These are phyloP conservation scores for Amorpha juglandis DNA, from an alignment of 2,888 invertebrate species.

Conservation along the genomic window DNA sequence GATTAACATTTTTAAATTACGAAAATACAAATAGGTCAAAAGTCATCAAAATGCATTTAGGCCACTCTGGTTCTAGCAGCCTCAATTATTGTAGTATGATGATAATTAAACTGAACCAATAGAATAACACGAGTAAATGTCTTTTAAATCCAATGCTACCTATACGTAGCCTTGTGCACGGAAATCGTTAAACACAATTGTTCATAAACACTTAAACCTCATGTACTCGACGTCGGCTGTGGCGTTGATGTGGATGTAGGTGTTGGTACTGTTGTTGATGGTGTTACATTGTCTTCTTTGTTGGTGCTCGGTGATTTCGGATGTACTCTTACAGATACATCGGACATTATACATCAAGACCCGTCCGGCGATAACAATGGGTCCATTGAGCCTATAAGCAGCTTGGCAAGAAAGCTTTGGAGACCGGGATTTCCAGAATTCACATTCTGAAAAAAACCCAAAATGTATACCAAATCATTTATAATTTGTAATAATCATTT, in stretches of 20 bases:
- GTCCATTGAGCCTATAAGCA: slow-evolving; percentile 10
- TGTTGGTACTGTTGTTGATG: too few species aligned
- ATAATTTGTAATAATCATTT: too few species aligned
- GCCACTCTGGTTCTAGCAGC: too few species aligned
- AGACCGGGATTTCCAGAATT: neutral
- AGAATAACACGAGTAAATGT: neutral
- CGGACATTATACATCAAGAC: slow-evolving; percentile 15
- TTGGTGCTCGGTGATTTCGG: slow-evolving; percentile 3
- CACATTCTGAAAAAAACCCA: neutral
- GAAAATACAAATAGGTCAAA: too few species aligned
- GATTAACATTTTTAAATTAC: too few species aligned
- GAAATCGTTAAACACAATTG: neutral
- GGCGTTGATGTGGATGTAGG: neutral
- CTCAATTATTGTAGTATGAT: neutral
- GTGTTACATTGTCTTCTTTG: neutral
- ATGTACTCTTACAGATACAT: slow-evolving; percentile 14
- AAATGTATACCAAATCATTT: neutral
- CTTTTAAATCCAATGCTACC: neutral
- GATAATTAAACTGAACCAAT: neutral
- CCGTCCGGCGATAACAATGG: neutral
- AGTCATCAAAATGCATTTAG: too few species aligned
- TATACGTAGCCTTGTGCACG: neutral
- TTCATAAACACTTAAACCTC: neutral
- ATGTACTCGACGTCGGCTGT: neutral
- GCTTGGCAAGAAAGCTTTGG: slow-evolving; percentile 10